Conservation (phyloP, 2,113 vertebrate genomes). For the Xerus inauris region DNA sequence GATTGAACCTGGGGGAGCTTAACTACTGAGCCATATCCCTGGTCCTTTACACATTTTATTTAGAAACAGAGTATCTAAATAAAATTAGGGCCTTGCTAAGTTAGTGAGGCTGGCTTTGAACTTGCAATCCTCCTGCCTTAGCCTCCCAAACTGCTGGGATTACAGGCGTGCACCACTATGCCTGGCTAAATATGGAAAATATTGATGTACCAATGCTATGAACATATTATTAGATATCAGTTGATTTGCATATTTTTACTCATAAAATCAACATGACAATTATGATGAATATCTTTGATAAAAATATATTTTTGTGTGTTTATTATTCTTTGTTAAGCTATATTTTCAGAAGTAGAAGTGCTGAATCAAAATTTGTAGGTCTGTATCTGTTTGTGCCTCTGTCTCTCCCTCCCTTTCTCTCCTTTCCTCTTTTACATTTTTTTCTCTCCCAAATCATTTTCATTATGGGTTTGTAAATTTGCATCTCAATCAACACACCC, state of each 20-base stretch:
- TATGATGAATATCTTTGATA: neutral
- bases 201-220: neutral
- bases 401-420: neutral
- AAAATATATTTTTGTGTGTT: neutral
- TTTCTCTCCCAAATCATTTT: neutral
- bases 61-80: too few relatives aligned
- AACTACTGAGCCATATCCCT: too few relatives aligned
- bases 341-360: neutral
- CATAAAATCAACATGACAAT: neutral
- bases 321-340: neutral
- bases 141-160: too few relatives aligned
- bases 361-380: neutral
- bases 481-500: neutral
- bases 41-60: too few relatives aligned
- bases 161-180: too few relatives aligned
- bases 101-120: too few relatives aligned
- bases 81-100: too few relatives aligned
- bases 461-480: neutral
- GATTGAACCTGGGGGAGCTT: too few relatives aligned
- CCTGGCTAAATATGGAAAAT: slow-evolving; percentile 3
- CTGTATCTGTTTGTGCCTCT: neutral
- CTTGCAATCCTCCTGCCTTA: too few relatives aligned
- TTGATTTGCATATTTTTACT: neutral
- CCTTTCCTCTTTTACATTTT: neutral
- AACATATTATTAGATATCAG: neutral